These are phyloP conservation scores for Vireo griseus DNA, from an alignment of 2,797 vertebrate species.

Conservation along the genomic window DNA sequence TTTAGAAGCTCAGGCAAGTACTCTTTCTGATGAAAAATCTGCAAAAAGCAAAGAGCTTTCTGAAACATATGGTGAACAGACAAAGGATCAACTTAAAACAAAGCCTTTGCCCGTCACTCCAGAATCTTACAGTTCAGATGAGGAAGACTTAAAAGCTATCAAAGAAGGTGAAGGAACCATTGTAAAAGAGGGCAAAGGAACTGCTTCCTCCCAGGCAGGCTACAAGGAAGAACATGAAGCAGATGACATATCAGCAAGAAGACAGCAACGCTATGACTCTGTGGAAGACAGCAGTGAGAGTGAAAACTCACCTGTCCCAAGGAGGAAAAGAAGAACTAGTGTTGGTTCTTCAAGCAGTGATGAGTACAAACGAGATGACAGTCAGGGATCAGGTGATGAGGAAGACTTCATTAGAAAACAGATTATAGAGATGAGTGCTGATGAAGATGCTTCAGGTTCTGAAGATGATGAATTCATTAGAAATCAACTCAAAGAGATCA, in stretches of 20 bases:
- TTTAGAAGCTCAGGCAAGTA: slow-evolving; percentile 84
- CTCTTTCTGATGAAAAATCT: slow-evolving; percentile 70
- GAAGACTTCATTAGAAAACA: slow-evolving; percentile 93
- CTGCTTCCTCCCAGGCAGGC: slow-evolving; percentile 19
- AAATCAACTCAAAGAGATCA: slow-evolving; percentile 75
- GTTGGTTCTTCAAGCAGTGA: slow-evolving; percentile 89
- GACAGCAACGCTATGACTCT: slow-evolving; percentile 79
- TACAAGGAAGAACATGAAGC: slow-evolving; percentile 44
- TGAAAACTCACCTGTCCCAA: slow-evolving; percentile 85
- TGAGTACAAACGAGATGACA: slow-evolving; percentile 88
- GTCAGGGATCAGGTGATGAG: slow-evolving; percentile 87
- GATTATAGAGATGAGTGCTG: slow-evolving; percentile 90
- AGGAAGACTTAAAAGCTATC: slow-evolving; percentile 74
- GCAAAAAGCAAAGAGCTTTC: slow-evolving; percentile 64
- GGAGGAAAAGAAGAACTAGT: slow-evolving; percentile 79
- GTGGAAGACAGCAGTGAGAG: slow-evolving; percentile 88
- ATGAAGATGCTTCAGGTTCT: slow-evolving; percentile 86
- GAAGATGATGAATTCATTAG: slow-evolving; percentile 85
- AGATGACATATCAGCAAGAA: slow-evolving; percentile 51
- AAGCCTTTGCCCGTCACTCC: slow-evolving; percentile 76
- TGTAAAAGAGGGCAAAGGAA: slow-evolving; percentile 59
- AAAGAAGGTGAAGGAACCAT: slow-evolving; percentile 64
- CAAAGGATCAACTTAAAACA: slow-evolving; percentile 73
- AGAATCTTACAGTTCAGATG: slow-evolving; percentile 83
- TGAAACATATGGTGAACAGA: slow-evolving; percentile 63